Evolutionary conservation across 2,113 vertebrate species (phyloP).

Genomic region (Zapus hudsonius): DNA sequence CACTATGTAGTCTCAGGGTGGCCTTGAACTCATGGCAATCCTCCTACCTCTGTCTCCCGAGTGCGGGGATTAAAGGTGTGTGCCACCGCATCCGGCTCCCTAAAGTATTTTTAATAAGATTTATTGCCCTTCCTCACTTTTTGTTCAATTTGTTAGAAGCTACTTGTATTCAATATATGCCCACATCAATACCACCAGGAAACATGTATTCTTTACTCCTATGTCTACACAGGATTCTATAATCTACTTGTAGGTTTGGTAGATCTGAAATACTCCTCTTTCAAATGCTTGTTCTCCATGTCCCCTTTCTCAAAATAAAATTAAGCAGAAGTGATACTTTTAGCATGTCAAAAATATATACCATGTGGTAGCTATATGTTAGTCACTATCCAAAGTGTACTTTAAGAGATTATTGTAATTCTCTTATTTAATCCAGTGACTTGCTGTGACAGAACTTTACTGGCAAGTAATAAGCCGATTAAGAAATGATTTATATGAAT

Average conservation of each 20-base stretch:
- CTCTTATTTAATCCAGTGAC: conserved; percentile 51
- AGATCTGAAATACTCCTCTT: neutral
- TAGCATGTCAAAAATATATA: conserved; percentile 29
- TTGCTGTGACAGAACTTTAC: conserved; percentile 22
- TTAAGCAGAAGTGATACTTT: conserved; percentile 55
- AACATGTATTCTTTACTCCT: neutral
- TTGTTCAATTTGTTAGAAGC: conserved; percentile 1
- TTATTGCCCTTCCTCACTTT: neutral
- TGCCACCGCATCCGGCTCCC: too few species aligned
- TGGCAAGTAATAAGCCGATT: conserved; percentile 51
- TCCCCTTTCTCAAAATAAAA: conserved; percentile 49
- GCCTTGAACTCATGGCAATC: too few species aligned
- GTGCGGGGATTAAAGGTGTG: too few species aligned
- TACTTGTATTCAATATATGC: neutral
- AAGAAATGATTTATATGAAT: conserved; percentile 45
- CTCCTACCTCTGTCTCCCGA: too few species aligned
- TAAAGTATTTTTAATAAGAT: neutral
- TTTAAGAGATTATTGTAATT: conserved; percentile 52
- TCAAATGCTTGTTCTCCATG: neutral
- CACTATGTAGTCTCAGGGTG: too few species aligned
- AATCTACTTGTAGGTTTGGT: neutral
- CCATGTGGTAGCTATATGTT: conserved; percentile 39
- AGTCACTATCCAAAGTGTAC: conserved; percentile 1
- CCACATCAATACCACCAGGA: neutral
- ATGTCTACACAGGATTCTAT: neutral